A percentile compares a stretch with the other conserved stretches of the same genome.
These are phyloP conservation scores for Jacana jacana DNA, from an alignment of 2,113 vertebrate genomes.

Conservation along the genomic window DNA sequence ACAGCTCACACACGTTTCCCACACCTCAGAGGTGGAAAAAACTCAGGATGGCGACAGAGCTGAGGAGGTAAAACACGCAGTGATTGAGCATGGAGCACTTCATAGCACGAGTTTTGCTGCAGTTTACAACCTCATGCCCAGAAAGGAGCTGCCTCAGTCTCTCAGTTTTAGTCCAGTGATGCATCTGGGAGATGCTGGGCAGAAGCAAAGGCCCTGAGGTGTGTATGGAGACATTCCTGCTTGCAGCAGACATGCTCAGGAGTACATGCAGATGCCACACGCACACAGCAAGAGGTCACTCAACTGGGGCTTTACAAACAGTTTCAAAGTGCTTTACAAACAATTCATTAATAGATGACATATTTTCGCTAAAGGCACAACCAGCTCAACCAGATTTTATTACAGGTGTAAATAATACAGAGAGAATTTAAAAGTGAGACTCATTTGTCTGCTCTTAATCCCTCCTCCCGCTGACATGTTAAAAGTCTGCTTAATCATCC, in stretches of 20 bases:
- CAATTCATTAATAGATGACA: slow-evolving; percentile 54
- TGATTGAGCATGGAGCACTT: background rate
- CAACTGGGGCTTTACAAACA: background rate
- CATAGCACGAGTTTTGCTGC: background rate
- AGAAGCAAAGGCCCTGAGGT: background rate
- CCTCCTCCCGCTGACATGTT: background rate
- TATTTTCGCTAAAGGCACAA: slow-evolving; percentile 55
- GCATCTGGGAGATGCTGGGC: background rate
- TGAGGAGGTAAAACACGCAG: background rate
- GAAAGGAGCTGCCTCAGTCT: background rate
- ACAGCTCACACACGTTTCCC: background rate
- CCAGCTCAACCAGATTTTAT: slow-evolving; percentile 51
- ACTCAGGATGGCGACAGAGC: accelerated
- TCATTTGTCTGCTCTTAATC: slow-evolving; percentile 1
- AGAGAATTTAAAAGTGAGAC: background rate
- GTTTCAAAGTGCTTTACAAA: slow-evolving; percentile 44
- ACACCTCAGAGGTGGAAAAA: background rate
- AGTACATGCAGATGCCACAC: background rate
- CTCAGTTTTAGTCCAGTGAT: background rate
- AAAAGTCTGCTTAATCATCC: background rate
- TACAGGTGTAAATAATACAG: slow-evolving; percentile 33
- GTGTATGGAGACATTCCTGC: accelerated
- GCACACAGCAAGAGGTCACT: background rate
- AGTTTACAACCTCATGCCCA: background rate
- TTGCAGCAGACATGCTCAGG: background rate